Evolutionary conservation across 2,888 invertebrate genomes (phyloP).

Genomic region (Eilema sororculum): DNA sequence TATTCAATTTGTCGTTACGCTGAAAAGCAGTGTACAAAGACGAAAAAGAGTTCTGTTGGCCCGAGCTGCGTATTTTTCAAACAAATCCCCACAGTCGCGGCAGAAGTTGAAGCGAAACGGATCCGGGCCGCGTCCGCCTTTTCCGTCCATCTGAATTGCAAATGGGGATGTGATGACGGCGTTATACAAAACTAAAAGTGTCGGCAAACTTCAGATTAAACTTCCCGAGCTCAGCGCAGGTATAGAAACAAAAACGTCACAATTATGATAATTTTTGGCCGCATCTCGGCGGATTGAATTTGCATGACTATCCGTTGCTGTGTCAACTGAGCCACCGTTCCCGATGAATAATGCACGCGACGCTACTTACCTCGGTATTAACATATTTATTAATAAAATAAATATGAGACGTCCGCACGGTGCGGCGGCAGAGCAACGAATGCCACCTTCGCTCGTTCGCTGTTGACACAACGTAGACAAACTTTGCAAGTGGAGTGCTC

Average conservation of each 20-base stretch:
- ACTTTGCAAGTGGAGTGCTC: slow-evolving; percentile 70
- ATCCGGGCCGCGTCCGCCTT: slow-evolving; percentile 74
- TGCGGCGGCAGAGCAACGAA: slow-evolving; percentile 61
- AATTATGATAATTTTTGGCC: slow-evolving; percentile 85
- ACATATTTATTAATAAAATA: slow-evolving; percentile 88
- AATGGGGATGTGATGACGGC: slow-evolving; percentile 82
- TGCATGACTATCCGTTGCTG: slow-evolving; percentile 85
- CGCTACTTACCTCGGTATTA: slow-evolving; percentile 84
- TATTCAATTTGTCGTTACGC: slow-evolving; percentile 79
- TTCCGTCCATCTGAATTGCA: slow-evolving; percentile 85
- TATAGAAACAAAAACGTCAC: slow-evolving; percentile 86
- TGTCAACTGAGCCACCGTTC: slow-evolving; percentile 83
- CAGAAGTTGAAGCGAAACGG: slow-evolving; percentile 75
- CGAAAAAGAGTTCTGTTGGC: slow-evolving; percentile 65
- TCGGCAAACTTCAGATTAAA: slow-evolving; percentile 85
- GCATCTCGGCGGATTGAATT: slow-evolving; percentile 85
- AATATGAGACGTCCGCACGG: slow-evolving; percentile 79
- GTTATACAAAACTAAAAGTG: slow-evolving; percentile 86
- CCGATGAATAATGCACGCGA: slow-evolving; percentile 83
- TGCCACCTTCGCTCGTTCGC: slow-evolving; percentile 54
- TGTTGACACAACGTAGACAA: slow-evolving; percentile 77
- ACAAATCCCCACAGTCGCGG: slow-evolving; percentile 71
- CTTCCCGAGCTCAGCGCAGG: slow-evolving; percentile 75
- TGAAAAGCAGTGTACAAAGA: slow-evolving; percentile 68
- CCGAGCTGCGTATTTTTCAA: slow-evolving; percentile 79